Conservation (phyloP, 1,140 invertebrate genomes). For the Bacillus rossius region DNA sequence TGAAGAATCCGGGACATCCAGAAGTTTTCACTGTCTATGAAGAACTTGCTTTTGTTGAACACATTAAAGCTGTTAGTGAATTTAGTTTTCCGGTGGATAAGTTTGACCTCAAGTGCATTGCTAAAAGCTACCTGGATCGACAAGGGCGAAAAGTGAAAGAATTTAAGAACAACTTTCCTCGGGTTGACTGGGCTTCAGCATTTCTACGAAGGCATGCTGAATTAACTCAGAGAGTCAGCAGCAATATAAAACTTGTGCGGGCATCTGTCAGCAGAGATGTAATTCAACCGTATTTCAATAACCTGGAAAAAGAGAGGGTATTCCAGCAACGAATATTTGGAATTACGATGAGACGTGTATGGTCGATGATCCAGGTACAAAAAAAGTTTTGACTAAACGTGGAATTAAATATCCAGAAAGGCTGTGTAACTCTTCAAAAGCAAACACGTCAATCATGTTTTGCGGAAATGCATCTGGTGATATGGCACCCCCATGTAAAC, state of each 20-base stretch:
- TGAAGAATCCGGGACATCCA: too few relatives aligned
- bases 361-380: neutral
- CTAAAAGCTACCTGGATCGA: slow-evolving; percentile 31
- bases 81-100: slow-evolving; percentile 27
- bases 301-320: neutral
- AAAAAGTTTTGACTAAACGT: neutral
- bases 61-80: too few relatives aligned
- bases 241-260: neutral
- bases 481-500: slow-evolving; percentile 22
- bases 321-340: neutral
- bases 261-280: neutral
- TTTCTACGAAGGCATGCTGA: neutral
- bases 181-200: slow-evolving; percentile 22
- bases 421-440: slow-evolving; percentile 17
- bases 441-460: slow-evolving; percentile 26
- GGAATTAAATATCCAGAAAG: neutral
- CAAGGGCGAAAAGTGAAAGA: slow-evolving; percentile 15
- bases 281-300: neutral
- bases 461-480: slow-evolving; percentile 19
- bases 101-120: slow-evolving; percentile 21
- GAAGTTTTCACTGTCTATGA: too few relatives aligned
- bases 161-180: slow-evolving; percentile 31
- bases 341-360: neutral
- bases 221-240: neutral
- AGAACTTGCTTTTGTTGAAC: too few relatives aligned